Evolutionary conservation across 2,888 invertebrate genomes (phyloP), one percentile per base, ranked within the genome.

Genomic region (Harpagoxenus sublaevis): DNA sequence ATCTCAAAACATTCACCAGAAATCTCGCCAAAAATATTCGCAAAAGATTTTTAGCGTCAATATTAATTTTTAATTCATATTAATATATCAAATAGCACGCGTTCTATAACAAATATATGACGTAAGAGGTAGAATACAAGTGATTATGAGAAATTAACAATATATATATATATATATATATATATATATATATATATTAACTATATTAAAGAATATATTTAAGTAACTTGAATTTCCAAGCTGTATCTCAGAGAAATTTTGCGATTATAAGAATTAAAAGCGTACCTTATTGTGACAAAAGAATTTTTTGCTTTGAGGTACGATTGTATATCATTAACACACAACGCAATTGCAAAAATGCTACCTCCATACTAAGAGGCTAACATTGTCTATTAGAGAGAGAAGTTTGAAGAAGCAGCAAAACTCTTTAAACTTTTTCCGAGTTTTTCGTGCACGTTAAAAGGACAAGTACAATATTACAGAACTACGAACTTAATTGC

Each of bases 401-500:
- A 23, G 23, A 75, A 75, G 23, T 63, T 63, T 12, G 48, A 62
- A 35, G 62, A 48, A 74, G 18, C 15, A 70, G 23, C 23, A n/a
- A 28, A 31, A 35, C 15, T 62, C 1, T 23, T 48, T n/a, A 63
- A 75, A 31, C 53, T 39, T 65, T 12, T 39, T 15, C 18, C 2
- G 6, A 5, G 10, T 63, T 62, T 51, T 23, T 75, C 15, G 35
- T 15, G 15, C 4, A 42, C n/a, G 0, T 66, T 45, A 63, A 75
- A 63, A 51, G 18, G 62, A 75, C 15, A 23, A 51, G 0, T 5
- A 12, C 28, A n/a, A 35, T 31, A 28, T 6, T 35, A 31, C 57
- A 74, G n/a, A 18, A 60, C 15, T 42, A 60, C n/a, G n/a, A 74
- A 75, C 35, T 62, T 48, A 62, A 63, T 63, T 35, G 35, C 51